Base-by-base conservation (phyloP, 2,113 vertebrate species). In the Gallinago media region DNA sequence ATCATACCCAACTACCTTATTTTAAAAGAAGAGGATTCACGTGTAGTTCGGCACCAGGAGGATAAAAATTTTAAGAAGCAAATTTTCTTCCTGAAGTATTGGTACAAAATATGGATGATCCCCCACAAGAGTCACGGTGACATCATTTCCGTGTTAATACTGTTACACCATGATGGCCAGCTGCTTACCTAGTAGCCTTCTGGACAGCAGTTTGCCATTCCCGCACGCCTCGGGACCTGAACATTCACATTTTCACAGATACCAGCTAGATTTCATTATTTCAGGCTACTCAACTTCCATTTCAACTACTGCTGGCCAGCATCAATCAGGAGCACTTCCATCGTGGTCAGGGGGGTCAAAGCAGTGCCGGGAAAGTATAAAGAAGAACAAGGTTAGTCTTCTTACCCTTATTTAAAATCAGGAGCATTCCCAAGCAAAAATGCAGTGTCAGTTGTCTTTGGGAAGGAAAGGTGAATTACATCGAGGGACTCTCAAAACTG, bases 201-300 rank as follows among this genome's bases (percentile, higher is more conserved):
- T 40, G 75, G 47, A 46, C 40, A 62, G 29, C 17, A 34, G 40
- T 61, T 56, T 75, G 34, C 63, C 21, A 2, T 22, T 42, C 15
- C 36, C 44, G 7, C 22, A 18, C 19, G 26, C 47, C 59, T 73
- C 38, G 47, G 54, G 52, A 59, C 59, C 42, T 52, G 12, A n/a
- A 68, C 6, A 4, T 42, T 59, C 2, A 0, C 26, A 13, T 73
- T 63, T 63, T 54, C 59, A 25, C 16, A 4, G 17, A 9, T 27
- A 34, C 31, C 65, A 73, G 47, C 54, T 40, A 55, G 25, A 31
- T 71, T 67, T 77, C 26, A 5, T 65, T 42, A 5, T 65, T 42
- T 63, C 66, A 85, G 59, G 15, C n/a, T 54, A 12, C 31, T 12
- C 79, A 89, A 17, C 10, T 82, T 59, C 59, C 50, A 38, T 68